phyloP scores from a whole-genome alignment of 2,888 invertebrate genomes.

The Cephalotes varians region DNA sequence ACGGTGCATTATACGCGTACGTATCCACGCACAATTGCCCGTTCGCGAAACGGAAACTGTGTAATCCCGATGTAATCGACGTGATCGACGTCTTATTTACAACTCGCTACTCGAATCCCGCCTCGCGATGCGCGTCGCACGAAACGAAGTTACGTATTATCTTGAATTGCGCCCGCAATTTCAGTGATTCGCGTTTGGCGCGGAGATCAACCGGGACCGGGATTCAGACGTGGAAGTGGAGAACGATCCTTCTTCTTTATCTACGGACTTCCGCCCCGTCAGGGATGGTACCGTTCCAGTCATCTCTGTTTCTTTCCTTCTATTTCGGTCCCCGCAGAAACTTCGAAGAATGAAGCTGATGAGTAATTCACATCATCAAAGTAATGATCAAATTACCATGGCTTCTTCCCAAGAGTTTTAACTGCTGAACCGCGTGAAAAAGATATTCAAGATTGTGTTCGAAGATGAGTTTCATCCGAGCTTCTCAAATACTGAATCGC shows the following conservation, averaged over 20 bases:
- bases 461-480: background rate
- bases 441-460: background rate
- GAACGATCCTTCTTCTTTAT: conserved; percentile 24
- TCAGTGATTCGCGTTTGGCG: background rate
- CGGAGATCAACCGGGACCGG: background rate
- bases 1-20: conserved; percentile 48
- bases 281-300: background rate
- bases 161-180: background rate
- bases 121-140: background rate
- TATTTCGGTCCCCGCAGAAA: background rate
- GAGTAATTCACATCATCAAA: background rate
- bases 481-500: conserved; percentile 1
- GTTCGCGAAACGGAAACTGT: conserved; percentile 12
- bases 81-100: background rate
- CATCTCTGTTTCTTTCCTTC: background rate
- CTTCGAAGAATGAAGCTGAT: background rate
- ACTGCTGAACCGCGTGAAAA: background rate
- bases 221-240: background rate
- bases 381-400: too few species aligned
- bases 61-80: background rate
- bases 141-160: background rate
- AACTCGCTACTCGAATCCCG: background rate
- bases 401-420: background rate
- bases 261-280: background rate
- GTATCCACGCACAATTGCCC: conserved; percentile 57